Conservation (phyloP, 1,140 invertebrate species). For the Philaenus spumarius region DNA sequence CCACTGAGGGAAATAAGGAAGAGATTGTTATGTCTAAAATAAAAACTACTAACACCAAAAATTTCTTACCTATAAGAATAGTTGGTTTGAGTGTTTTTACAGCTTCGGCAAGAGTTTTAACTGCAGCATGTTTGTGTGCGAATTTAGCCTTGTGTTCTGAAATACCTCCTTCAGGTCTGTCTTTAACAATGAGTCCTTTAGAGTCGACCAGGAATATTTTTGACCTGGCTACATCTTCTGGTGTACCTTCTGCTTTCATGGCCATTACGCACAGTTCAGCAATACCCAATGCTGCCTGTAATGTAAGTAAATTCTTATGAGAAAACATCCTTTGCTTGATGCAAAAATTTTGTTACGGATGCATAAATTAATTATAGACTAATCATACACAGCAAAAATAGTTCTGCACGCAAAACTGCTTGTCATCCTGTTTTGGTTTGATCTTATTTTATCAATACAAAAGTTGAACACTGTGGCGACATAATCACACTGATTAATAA, state of each 20-base stretch:
- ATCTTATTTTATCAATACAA: too few relatives aligned
- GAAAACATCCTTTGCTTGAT: too few relatives aligned
- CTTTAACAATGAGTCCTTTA: constrained; percentile 69
- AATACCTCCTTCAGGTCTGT: constrained; percentile 64
- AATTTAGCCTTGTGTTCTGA: constrained; percentile 70
- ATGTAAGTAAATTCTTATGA: constrained; percentile 2
- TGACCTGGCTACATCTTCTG: constrained; percentile 57
- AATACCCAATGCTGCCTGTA: constrained; percentile 76
- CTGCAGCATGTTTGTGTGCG: constrained; percentile 72
- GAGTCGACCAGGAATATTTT: constrained; percentile 69
- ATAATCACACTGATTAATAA: too few relatives aligned
- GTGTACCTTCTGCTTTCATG: constrained; percentile 73
- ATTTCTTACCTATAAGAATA: constrained; percentile 66
- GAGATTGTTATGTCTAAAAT: too few relatives aligned
- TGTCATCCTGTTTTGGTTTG: neutral
- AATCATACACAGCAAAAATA: too few relatives aligned
- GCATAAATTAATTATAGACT: too few relatives aligned
- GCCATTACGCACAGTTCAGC: constrained; percentile 80
- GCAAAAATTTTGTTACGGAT: too few relatives aligned
- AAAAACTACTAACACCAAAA: too few relatives aligned
- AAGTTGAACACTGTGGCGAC: too few relatives aligned
- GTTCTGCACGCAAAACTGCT: neutral
- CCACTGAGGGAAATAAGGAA: too few relatives aligned
- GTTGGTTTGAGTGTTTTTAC: constrained; percentile 78
- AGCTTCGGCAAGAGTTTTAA: constrained; percentile 68